phyloP scores from a whole-genome alignment of 2,888 invertebrate species.

The Ischnus inquisitorius region DNA sequence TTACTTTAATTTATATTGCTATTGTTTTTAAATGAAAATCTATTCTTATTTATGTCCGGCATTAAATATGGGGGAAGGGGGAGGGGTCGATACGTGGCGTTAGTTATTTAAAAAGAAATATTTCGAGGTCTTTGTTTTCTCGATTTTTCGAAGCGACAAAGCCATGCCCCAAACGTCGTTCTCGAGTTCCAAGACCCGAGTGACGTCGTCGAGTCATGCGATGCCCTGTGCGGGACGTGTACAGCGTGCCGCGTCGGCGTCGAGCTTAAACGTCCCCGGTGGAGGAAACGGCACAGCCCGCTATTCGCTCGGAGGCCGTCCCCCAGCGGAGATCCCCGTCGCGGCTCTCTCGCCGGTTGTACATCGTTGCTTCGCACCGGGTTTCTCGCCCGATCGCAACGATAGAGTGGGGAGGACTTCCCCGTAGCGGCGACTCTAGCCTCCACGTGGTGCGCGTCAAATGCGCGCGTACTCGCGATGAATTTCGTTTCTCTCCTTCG shows the following conservation, averaged over 20 bases:
- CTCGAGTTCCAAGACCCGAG: constrained; percentile 64
- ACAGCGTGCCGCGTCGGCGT: constrained; percentile 56
- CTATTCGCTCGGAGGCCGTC: constrained; percentile 72
- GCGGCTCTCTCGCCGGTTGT: constrained; percentile 57
- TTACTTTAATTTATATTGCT: too few relatives aligned
- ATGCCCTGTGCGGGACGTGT: constrained; percentile 31
- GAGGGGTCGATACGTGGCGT: too few relatives aligned
- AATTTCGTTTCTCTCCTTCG: constrained; percentile 73
- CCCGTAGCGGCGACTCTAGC: constrained; percentile 72
- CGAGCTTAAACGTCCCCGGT: constrained; percentile 34
- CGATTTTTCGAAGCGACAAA: neutral
- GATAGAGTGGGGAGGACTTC: constrained; percentile 67
- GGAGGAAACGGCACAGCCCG: constrained; percentile 30
- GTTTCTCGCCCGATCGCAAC: constrained; percentile 73
- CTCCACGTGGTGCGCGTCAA: constrained; percentile 76
- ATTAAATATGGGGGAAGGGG: too few relatives aligned
- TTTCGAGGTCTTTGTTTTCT: neutral
- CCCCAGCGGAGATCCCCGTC: constrained; percentile 49
- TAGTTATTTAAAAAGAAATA: too few relatives aligned
- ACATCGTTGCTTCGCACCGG: constrained; percentile 69
- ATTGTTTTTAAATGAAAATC: too few relatives aligned
- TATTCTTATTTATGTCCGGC: too few relatives aligned
- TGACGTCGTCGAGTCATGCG: constrained; percentile 53
- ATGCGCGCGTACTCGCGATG: constrained; percentile 76
- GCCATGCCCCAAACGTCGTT: constrained; percentile 47